Conservation (phyloP, 1,140 invertebrate genomes). For the Lepidurus couesii region DNA sequence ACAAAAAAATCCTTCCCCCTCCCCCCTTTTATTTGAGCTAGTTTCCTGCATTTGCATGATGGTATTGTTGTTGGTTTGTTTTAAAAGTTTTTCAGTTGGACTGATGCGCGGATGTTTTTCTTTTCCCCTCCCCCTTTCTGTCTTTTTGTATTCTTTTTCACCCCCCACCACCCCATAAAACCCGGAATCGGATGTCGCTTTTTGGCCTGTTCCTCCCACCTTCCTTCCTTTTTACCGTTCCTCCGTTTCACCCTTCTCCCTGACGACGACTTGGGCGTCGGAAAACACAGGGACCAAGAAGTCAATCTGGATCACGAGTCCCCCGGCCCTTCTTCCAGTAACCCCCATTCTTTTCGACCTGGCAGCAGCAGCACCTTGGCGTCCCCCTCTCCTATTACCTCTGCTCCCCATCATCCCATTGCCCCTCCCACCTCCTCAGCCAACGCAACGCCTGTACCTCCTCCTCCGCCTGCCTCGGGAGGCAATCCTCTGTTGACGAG, state of each 20-base stretch:
- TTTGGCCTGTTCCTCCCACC: neutral
- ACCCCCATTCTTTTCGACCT: neutral
- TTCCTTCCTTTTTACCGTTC: neutral
- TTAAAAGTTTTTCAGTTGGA: slow-evolving; percentile 11
- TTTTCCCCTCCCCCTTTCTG: neutral
- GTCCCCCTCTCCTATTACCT: neutral
- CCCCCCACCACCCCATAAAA: neutral
- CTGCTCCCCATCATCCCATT: neutral
- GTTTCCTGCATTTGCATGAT: neutral
- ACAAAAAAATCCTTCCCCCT: neutral
- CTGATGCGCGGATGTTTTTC: slow-evolving; percentile 18
- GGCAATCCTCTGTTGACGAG: slow-evolving; percentile 35
- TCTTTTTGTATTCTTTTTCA: neutral
- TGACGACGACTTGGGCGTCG: neutral
- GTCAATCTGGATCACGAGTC: slow-evolving; percentile 17
- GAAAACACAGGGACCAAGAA: neutral
- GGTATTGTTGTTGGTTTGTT: neutral
- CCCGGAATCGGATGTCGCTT: slow-evolving; percentile 1
- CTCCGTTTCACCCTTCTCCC: neutral
- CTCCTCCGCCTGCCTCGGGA: slow-evolving; percentile 3
- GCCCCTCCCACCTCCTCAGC: neutral
- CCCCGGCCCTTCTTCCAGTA: slow-evolving; percentile 9
- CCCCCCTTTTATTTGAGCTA: neutral
- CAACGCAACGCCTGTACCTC: neutral
- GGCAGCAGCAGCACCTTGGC: slow-evolving; percentile 23